Percentiles rank a stretch among this genome's conserved stretches.
Conservation (phyloP, 2,113 vertebrate species). For the Carettochelys insculpta region DNA sequence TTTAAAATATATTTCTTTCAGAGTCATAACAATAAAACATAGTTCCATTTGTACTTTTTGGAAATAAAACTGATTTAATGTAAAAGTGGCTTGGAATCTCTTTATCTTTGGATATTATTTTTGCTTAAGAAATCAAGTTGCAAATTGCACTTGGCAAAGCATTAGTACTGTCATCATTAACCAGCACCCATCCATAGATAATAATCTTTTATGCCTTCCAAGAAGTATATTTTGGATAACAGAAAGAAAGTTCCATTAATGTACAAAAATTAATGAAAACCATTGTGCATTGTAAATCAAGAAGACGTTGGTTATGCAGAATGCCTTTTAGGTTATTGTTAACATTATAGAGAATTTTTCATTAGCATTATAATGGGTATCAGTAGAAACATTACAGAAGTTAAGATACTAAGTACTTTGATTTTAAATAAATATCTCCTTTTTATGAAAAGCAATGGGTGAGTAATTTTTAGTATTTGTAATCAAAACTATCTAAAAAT, state of each 20-base stretch:
- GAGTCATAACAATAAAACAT: slow-evolving; percentile 62
- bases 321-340: slow-evolving; percentile 3
- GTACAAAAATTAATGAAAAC: slow-evolving; percentile 28
- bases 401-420: not conserved
- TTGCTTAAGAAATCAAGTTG: slow-evolving; percentile 64
- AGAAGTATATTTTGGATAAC: slow-evolving; percentile 48
- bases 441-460: slow-evolving; percentile 12
- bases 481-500: not conserved
- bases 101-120: slow-evolving; percentile 62
- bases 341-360: slow-evolving; percentile 28
- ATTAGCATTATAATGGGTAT: not conserved
- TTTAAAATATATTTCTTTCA: slow-evolving; percentile 58
- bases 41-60: slow-evolving; percentile 43
- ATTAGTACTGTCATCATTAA: slow-evolving; percentile 60
- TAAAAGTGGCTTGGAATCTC: slow-evolving; percentile 23
- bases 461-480: slow-evolving; percentile 22
- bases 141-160: slow-evolving; percentile 45
- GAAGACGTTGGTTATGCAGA: slow-evolving; percentile 18
- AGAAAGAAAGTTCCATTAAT: slow-evolving; percentile 33
- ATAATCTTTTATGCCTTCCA: slow-evolving; percentile 52
- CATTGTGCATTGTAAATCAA: slow-evolving; percentile 29
- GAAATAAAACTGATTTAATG: slow-evolving; percentile 64
- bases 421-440: slow-evolving; percentile 28
- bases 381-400: slow-evolving; percentile 7
- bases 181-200: slow-evolving; percentile 31